These are phyloP conservation scores for Nyleta sp. DNA, from an alignment of 2,888 invertebrate genomes.

Conservation along the genomic window DNA sequence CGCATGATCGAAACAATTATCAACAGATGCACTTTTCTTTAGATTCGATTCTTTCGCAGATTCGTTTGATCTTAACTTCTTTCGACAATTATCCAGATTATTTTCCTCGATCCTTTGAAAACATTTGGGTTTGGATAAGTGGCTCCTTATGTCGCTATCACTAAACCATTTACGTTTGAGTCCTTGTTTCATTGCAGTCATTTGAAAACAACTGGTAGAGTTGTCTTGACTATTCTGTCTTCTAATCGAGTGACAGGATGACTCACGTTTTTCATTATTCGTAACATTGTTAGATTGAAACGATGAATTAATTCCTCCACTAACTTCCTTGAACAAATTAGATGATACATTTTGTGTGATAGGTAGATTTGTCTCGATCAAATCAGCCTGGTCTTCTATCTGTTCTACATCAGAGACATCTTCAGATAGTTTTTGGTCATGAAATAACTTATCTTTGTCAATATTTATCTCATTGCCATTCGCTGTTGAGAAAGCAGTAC, in stretches of 20 bases:
- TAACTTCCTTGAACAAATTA: neutral
- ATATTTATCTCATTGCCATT: conserved; percentile 63
- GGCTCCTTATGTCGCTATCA: conserved; percentile 48
- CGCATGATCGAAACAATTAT: conserved; percentile 49
- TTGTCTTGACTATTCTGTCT: neutral
- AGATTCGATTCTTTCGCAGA: neutral
- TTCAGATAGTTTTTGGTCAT: conserved; percentile 33
- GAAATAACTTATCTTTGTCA: conserved; percentile 61
- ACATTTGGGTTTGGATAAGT: neutral
- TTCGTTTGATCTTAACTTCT: conserved; percentile 15
- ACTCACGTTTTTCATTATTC: too few species aligned
- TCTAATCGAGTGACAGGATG: too few species aligned
- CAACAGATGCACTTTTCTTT: conserved; percentile 41
- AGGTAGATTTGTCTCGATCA: neutral
- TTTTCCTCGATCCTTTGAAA: neutral
- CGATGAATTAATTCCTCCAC: neutral
- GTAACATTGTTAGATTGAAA: neutral
- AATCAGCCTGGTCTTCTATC: neutral
- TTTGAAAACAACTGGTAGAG: neutral
- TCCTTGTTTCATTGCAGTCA: neutral
- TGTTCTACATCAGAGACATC: conserved; percentile 31
- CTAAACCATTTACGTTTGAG: conserved; percentile 48
- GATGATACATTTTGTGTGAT: neutral
- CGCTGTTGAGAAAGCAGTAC: conserved; percentile 67
- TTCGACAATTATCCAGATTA: neutral